Evolutionary conservation across 2,888 invertebrate genomes (phyloP).

Genomic region (Ferdinandea cuprea): DNA sequence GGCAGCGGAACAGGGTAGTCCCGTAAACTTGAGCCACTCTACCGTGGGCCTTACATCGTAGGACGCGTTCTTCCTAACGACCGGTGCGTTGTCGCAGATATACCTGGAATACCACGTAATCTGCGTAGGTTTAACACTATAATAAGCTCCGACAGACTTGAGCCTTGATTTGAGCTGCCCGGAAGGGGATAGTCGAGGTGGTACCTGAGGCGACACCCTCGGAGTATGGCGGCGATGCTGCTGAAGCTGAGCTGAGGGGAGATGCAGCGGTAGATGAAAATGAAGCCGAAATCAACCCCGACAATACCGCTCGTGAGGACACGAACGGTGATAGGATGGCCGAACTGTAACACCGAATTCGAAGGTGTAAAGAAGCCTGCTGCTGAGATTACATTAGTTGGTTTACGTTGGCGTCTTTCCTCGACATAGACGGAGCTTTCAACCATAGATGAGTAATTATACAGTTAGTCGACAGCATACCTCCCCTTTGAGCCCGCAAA

Average conservation of each 20-base stretch:
- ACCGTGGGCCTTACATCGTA: constrained; percentile 76
- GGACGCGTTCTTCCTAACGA: constrained; percentile 74
- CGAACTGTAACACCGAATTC: neutral
- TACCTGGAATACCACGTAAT: constrained; percentile 48
- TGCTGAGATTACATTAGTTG: neutral
- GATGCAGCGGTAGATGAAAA: neutral
- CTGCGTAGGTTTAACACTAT: constrained; percentile 30
- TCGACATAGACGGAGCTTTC: too few species aligned
- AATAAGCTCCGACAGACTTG: constrained; percentile 23
- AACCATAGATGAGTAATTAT: too few species aligned
- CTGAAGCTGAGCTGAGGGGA: neutral
- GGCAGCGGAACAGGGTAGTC: constrained; percentile 43
- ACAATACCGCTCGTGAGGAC: neutral
- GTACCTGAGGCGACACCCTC: neutral
- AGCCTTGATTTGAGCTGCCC: constrained; percentile 24
- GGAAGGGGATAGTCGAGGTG: neutral
- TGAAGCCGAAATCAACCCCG: neutral
- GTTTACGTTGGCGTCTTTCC: too few species aligned
- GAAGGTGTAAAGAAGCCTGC: neutral
- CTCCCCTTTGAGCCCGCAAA: too few species aligned
- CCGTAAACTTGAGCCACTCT: constrained; percentile 76
- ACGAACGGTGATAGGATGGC: neutral
- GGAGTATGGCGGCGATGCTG: neutral
- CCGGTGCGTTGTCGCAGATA: constrained; percentile 74
- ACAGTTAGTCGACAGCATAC: too few species aligned